Base-by-base conservation (phyloP, 2,888 invertebrate species). In the Phanerotoma sp. region DNA sequence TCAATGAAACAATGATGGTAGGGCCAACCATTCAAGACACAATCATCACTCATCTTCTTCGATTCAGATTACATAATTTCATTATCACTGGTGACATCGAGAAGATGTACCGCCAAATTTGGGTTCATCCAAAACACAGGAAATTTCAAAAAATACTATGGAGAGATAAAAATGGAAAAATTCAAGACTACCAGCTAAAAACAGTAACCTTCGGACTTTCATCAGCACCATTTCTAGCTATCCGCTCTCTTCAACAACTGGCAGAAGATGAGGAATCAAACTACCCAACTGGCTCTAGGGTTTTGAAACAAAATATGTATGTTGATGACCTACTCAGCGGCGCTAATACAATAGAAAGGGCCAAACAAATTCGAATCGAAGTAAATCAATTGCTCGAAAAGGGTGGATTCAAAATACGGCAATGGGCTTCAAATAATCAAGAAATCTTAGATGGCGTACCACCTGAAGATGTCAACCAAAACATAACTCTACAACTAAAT, bases 351-450 rank as follows among this genome's bases (percentile, higher is more conserved):
- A n/a, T 33, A 10, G 45, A 48, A 7, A 40, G 53, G 9, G 58
- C 54, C 0, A 5, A 46, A 2, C 2, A 13, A 10, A 5, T 56
- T 7, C 56, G 32, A 4, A 40, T 38, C 3, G 56, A 52, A 15
- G 45, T 56, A 6, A 32, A 28, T 16, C 38, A 38, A 9, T 38
- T 56, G 3, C 22, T 52, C 5, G 10, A 40, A 28, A 30, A 32
- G 16, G 52, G 48, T 5, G 33, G 33, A 3, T 20, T 49, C 11
- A 52, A 56, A 9, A n/a, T 56, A 10, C n/a, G 52, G 5, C 51
- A 56, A 38, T 56, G 56, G 38, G 56, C 56, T 1, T 56, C 56
- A 2, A 61, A 62, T 6, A 21, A 20, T 0, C 41, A 55, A 13
- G 25, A 58, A 0, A 38, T 47, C 3, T 15, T 53, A 3, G 16